These are phyloP conservation scores for Gerosis bhagava DNA, from an alignment of 2,888 invertebrate genomes.

Conservation along the genomic window DNA sequence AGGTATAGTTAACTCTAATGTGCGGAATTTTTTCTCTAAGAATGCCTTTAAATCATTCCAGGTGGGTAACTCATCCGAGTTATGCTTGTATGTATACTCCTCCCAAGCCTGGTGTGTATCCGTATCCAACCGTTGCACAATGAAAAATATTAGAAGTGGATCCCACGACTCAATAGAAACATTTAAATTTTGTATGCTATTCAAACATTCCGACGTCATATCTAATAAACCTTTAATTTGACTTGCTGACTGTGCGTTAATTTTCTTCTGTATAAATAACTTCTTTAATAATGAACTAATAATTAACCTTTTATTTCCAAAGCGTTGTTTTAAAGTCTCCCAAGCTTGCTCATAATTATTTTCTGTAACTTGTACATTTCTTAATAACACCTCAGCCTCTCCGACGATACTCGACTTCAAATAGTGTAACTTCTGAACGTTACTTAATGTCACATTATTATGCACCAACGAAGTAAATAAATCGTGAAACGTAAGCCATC, in stretches of 20 bases:
- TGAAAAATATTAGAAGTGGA: slow-evolving; percentile 34
- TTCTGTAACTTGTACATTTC: slow-evolving; percentile 21
- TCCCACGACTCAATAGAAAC: slow-evolving; percentile 26
- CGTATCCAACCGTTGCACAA: slow-evolving; percentile 32
- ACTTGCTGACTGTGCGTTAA: not conserved
- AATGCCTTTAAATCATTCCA: slow-evolving; percentile 1
- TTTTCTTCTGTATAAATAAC: slow-evolving; percentile 9
- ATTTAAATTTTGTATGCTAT: slow-evolving; percentile 9
- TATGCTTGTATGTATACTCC: slow-evolving; percentile 14
- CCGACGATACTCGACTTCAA: slow-evolving; percentile 10
- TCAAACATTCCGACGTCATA: slow-evolving; percentile 20
- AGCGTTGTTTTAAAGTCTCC: slow-evolving; percentile 11
- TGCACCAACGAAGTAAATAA: slow-evolving; percentile 24
- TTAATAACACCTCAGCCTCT: slow-evolving; percentile 18
- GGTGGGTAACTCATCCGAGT: slow-evolving; percentile 4
- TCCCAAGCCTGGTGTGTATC: slow-evolving; percentile 33
- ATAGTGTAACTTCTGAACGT: slow-evolving; percentile 18
- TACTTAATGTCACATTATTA: slow-evolving; percentile 10
- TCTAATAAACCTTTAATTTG: slow-evolving; percentile 15
- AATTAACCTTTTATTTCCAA: slow-evolving; percentile 6
- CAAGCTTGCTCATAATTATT: slow-evolving; percentile 23
- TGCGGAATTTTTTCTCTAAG: slow-evolving; percentile 8
- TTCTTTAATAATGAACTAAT: slow-evolving; percentile 1
- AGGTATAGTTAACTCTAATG: slow-evolving; percentile 2
- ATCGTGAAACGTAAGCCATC: slow-evolving; percentile 13